Evolutionary conservation across 2,113 vertebrate species (phyloP).

Genomic region (Platichthys flesus): DNA sequence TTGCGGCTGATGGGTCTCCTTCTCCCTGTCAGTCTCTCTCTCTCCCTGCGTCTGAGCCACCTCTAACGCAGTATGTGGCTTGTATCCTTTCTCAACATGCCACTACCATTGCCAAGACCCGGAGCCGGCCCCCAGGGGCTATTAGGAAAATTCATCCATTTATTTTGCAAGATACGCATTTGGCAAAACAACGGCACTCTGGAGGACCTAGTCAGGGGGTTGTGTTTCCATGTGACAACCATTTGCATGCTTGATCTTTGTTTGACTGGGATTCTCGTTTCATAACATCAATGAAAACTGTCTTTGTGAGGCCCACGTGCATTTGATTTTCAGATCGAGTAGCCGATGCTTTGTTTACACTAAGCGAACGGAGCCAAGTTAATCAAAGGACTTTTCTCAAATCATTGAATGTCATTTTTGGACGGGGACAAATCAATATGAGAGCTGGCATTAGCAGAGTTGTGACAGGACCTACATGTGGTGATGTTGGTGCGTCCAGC

Average conservation of each 20-base stretch:
- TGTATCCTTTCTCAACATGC: conserved; percentile 58
- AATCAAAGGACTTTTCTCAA: conserved; percentile 44
- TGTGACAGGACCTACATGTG: not conserved
- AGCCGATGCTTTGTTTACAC: conserved; percentile 63
- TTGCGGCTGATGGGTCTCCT: conserved; percentile 61
- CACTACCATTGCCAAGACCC: conserved; percentile 45
- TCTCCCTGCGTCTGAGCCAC: conserved; percentile 35
- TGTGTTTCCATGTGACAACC: conserved; percentile 68
- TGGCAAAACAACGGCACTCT: conserved; percentile 55
- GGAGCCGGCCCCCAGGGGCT: conserved; percentile 48
- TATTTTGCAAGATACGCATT: conserved; percentile 71
- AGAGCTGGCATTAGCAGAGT: not conserved
- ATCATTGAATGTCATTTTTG: conserved; percentile 20
- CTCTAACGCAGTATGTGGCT: conserved; percentile 65
- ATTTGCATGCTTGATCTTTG: conserved; percentile 58
- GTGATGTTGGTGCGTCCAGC: no score
- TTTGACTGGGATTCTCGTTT: conserved; percentile 55
- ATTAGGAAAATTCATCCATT: conserved; percentile 68
- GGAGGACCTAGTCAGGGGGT: conserved; percentile 54
- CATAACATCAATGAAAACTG: conserved; percentile 45
- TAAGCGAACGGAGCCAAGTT: conserved; percentile 47
- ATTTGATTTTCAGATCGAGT: conserved; percentile 40
- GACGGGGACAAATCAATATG: conserved; percentile 2
- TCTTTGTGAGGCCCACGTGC: not conserved
- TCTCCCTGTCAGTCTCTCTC: conserved; percentile 48